A percentile compares a stretch with the other conserved stretches of the same genome.
Evolutionary conservation across 2,113 vertebrate species (phyloP).

Genomic region (Romanogobio albipinnatus): DNA sequence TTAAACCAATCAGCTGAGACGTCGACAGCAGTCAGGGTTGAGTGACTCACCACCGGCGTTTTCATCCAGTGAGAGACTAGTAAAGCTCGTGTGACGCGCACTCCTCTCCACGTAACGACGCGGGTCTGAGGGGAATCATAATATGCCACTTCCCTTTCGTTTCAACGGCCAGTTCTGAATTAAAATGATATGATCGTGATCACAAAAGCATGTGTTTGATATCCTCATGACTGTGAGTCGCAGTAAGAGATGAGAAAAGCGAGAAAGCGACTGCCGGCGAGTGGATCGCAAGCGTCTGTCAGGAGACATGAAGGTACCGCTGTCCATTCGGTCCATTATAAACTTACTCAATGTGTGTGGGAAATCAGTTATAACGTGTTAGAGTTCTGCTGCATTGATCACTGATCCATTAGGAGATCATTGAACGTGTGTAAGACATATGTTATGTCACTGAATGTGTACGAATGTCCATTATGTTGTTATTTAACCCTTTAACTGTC

Average conservation of each 20-base stretch:
- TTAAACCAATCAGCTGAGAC: conserved; percentile 45
- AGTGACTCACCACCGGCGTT: conserved; percentile 8
- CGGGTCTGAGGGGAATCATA: background rate
- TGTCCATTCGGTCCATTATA: background rate
- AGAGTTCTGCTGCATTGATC: no score
- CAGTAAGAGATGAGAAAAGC: conserved; percentile 69
- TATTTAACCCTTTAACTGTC: no score
- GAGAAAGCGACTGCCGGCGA: conserved; percentile 64
- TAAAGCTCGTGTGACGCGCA: background rate
- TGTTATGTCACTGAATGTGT: background rate
- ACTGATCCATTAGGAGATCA: background rate
- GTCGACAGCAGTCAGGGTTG: background rate
- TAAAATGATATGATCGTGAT: background rate
- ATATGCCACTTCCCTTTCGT: background rate
- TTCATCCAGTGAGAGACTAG: background rate
- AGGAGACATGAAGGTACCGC: conserved; percentile 63
- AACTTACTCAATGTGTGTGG: background rate
- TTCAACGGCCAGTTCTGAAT: background rate
- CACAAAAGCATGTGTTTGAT: background rate
- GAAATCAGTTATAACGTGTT: background rate
- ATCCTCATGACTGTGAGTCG: background rate
- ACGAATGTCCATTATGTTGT: background rate
- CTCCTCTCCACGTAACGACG: background rate
- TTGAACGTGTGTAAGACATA: background rate
- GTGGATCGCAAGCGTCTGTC: conserved; percentile 52